Base-by-base conservation (phyloP, 2,113 vertebrate species). In the Chauna torquata region DNA sequence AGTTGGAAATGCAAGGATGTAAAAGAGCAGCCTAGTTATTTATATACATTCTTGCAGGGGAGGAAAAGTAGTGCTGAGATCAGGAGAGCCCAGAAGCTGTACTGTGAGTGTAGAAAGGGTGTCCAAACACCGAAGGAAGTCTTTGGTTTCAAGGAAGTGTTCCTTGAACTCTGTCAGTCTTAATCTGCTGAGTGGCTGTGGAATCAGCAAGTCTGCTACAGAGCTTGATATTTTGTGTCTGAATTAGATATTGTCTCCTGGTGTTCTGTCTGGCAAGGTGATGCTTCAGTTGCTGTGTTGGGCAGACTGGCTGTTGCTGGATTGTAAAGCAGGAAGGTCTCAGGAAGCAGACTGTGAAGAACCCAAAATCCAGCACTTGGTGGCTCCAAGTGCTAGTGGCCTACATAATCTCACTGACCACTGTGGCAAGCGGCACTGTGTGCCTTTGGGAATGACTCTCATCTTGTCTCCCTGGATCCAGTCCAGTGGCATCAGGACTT, bases 401-500 rank as follows among this genome's bases (percentile, higher is more conserved):
- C 55, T 70, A 8, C 5, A 23, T 30, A 66, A n/a, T 52, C 14
- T 87, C 69, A 20, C 65, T 71, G 34, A 12, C 7, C 2, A 4
- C 47, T 79, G 14, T 64, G 65, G 38, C 25, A 80, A 57, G 50
- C 24, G 30, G 16, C 25, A 15, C 32, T 7, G 17, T 20, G n/a
- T 47, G 32, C 38, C 23, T 76, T 24, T 69, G 45, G 34, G 32
- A 82, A 55, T 20, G 19, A 20, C 5, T 68, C 17, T 17, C 7
- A 32, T 28, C 42, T 62, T 1, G 0, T 61, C 24, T 30, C 34
- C 18, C 72, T 45, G 8, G 38, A 78, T 78, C 18, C 24, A 47
- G 25, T 2, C 54, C 36, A 6, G 15, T 25, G 15, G 11, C 12
- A 77, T n/a, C 28, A 24, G 0, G 0, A 13, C 7, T 50, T 36